Evolutionary conservation across 2,888 invertebrate genomes (phyloP).

Genomic region (Hyalella azteca): DNA sequence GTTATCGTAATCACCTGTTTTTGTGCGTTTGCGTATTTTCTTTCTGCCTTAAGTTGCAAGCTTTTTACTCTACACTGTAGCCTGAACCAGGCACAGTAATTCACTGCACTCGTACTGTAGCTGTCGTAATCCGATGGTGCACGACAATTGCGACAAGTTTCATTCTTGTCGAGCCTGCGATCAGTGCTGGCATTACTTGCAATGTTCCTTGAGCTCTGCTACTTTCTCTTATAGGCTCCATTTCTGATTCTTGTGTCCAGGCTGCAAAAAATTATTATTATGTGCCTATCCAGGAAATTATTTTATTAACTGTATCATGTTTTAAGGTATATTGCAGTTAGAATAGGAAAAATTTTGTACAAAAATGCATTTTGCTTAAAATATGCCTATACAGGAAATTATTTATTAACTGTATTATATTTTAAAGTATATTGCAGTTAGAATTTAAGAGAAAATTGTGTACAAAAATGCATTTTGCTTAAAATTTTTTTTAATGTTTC

Average conservation of each 20-base stretch:
- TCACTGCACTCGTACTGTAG: too few relatives aligned
- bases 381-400: background rate
- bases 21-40: too few relatives aligned
- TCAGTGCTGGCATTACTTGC: constrained; percentile 3
- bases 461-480: background rate
- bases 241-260: background rate
- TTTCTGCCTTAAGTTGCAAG: too few relatives aligned
- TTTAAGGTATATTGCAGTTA: background rate
- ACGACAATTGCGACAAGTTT: constrained; percentile 1
- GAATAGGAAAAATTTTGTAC: background rate
- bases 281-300: too few relatives aligned
- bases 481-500: too few relatives aligned
- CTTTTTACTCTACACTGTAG: too few relatives aligned
- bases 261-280: background rate
- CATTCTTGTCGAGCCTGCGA: background rate
- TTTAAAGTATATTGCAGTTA: background rate
- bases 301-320: background rate
- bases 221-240: background rate
- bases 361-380: background rate
- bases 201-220: background rate
- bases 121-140: constrained; percentile 4
- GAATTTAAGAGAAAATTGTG: background rate
- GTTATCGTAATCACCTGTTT: too few relatives aligned
- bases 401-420: background rate
- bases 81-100: too few relatives aligned